phyloP scores from a whole-genome alignment of 1,140 invertebrate species.

The Leguminivora glycinivorella region DNA sequence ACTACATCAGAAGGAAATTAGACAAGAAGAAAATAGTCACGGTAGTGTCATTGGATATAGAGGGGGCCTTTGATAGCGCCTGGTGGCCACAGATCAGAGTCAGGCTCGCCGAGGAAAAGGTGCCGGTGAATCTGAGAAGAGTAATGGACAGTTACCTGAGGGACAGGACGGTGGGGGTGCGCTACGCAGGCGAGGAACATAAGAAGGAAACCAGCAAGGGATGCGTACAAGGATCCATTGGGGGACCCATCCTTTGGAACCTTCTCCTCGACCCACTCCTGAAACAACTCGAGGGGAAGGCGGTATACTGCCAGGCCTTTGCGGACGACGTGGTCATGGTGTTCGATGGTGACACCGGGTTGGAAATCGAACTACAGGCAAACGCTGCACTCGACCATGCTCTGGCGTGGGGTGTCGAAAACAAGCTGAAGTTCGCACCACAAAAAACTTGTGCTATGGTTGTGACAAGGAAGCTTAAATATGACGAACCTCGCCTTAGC shows the following conservation, averaged over 20 bases:
- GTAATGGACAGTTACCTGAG: conserved; percentile 5
- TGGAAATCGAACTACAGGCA: neutral
- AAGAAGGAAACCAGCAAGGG: neutral
- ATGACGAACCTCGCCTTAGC: conserved; percentile 13
- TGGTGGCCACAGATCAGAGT: neutral
- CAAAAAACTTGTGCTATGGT: conserved; percentile 33
- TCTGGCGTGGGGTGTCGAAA: conserved; percentile 6
- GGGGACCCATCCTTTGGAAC: conserved; percentile 13
- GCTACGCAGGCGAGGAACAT: neutral
- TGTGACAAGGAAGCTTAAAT: conserved; percentile 31
- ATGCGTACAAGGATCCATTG: conserved; percentile 22
- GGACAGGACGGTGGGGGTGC: neutral
- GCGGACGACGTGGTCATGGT: neutral
- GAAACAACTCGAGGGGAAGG: neutral
- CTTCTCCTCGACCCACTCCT: neutral
- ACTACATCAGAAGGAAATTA: neutral
- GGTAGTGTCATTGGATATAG: conserved; percentile 9
- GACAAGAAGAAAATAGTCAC: conserved; percentile 1
- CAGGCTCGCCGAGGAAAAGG: neutral
- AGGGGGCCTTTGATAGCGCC: conserved; percentile 18
- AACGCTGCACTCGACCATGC: neutral
- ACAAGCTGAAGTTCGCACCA: conserved; percentile 32
- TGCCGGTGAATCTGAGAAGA: conserved; percentile 5
- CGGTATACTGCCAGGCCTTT: neutral
- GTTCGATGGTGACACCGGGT: neutral